phyloP scores from a whole-genome alignment of 2,797 vertebrate species.

The Schizothorax lantsangensis region DNA sequence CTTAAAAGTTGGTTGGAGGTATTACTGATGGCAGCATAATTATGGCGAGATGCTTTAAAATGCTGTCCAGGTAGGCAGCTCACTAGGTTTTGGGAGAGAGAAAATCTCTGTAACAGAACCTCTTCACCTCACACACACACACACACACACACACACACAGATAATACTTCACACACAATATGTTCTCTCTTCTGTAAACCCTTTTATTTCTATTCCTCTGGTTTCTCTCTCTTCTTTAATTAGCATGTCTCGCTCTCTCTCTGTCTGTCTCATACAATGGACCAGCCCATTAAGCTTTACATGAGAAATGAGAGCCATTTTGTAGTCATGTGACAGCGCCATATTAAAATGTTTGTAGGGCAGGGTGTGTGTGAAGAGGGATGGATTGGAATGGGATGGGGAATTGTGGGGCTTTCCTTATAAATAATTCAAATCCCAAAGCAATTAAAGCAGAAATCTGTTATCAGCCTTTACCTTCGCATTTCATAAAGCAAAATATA shows the following conservation, averaged over 20 bases:
- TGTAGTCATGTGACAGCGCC: slow-evolving; percentile 22
- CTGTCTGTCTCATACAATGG: slow-evolving; percentile 23
- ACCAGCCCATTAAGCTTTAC: slow-evolving; percentile 43
- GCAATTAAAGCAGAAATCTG: slow-evolving; percentile 79
- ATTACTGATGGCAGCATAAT: neutral
- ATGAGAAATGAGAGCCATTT: slow-evolving; percentile 33
- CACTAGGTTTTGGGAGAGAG: neutral
- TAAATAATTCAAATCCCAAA: slow-evolving; percentile 83
- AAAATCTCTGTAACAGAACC: neutral
- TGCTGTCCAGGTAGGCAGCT: neutral
- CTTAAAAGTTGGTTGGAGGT: neutral
- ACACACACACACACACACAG: neutral
- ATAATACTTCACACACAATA: neutral
- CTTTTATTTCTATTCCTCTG: slow-evolving; percentile 27
- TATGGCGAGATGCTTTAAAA: neutral
- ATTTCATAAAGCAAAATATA: slow-evolving; percentile 17
- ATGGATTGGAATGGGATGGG: slow-evolving; percentile 60
- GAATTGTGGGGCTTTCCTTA: slow-evolving; percentile 70
- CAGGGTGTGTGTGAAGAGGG: neutral
- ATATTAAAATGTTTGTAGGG: slow-evolving; percentile 19
- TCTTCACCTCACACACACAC: slow-evolving; percentile 1
- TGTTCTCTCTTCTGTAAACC: slow-evolving; percentile 22
- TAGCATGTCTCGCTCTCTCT: slow-evolving; percentile 22
- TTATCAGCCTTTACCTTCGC: slow-evolving; percentile 71
- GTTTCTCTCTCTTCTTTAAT: slow-evolving; percentile 30